Percentiles rank a stretch among this genome's conserved stretches.
Conservation (phyloP, 2,888 invertebrate genomes). For the Tachystola acroxantha region DNA sequence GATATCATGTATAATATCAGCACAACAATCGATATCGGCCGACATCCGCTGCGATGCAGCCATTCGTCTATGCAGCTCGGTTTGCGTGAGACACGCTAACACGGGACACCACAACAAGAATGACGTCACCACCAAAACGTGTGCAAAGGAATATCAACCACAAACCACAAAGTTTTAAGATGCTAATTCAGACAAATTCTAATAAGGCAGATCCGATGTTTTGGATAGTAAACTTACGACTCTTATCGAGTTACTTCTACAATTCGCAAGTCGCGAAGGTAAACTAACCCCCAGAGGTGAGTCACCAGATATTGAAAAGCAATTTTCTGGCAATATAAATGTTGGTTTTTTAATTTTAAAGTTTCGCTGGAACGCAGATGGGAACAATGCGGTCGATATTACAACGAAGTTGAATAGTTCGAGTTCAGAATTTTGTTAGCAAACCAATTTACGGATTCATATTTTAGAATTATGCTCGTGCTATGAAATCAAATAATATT, state of each 20-base stretch:
- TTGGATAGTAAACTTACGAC: slow-evolving; percentile 14
- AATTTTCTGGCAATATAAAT: slow-evolving; percentile 13
- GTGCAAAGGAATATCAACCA: slow-evolving; percentile 11
- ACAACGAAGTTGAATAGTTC: not conserved
- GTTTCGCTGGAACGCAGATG: not conserved
- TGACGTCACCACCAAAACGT: slow-evolving; percentile 14
- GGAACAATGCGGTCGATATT: not conserved
- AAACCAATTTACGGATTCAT: too few species aligned
- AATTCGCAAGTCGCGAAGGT: slow-evolving; percentile 53
- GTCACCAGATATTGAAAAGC: slow-evolving; percentile 46
- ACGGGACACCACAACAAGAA: slow-evolving; percentile 16
- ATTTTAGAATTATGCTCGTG: too few species aligned
- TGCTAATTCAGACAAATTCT: slow-evolving; percentile 10
- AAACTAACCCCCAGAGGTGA: slow-evolving; percentile 47
- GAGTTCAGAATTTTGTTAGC: not conserved
- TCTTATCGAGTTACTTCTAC: slow-evolving; percentile 59
- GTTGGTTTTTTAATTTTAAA: slow-evolving; percentile 14
- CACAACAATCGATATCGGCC: slow-evolving; percentile 54
- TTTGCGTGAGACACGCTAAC: slow-evolving; percentile 64
- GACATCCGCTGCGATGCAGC: slow-evolving; percentile 52
- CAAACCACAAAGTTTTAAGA: not conserved
- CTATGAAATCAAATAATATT: too few species aligned
- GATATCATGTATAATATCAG: slow-evolving; percentile 48
- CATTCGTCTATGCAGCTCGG: slow-evolving; percentile 54
- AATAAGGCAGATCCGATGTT: slow-evolving; percentile 10